Evolutionary conservation across 2,888 invertebrate genomes (phyloP).

Genomic region (Diaprepes abbreviatus): DNA sequence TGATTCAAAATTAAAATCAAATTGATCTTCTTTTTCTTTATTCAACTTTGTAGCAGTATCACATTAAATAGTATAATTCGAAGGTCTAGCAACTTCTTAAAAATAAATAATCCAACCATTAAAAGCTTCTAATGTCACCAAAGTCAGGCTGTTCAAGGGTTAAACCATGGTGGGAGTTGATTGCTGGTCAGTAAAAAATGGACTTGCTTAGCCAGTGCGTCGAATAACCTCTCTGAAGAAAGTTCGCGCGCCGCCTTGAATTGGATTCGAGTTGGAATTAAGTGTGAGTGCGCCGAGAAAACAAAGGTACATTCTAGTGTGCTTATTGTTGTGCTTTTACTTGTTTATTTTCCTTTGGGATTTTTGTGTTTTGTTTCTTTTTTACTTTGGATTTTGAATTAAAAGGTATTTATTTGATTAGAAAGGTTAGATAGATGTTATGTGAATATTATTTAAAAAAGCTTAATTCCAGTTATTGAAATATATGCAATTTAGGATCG

Average conservation of each 20-base stretch:
- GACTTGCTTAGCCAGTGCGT: conserved; percentile 38
- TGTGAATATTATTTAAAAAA: too few species aligned
- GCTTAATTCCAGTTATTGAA: too few species aligned
- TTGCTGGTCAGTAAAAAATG: conserved; percentile 30
- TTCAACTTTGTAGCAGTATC: not conserved
- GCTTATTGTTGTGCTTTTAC: conserved; percentile 19
- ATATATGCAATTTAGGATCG: too few species aligned
- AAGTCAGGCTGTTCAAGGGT: conserved; percentile 7
- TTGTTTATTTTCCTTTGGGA: conserved; percentile 10
- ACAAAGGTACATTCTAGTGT: conserved; percentile 13
- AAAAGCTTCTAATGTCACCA: not conserved
- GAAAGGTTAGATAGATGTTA: too few species aligned
- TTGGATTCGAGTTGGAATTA: conserved; percentile 24
- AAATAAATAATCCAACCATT: conserved; percentile 1
- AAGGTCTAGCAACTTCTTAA: conserved; percentile 4
- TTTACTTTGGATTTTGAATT: conserved; percentile 14
- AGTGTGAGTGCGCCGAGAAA: conserved; percentile 17
- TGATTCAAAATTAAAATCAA: not conserved
- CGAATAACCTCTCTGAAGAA: conserved; percentile 44
- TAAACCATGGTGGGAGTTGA: conserved; percentile 27
- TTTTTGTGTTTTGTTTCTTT: conserved; percentile 6
- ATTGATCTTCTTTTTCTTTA: not conserved
- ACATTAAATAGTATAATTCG: not conserved
- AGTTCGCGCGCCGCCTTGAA: conserved; percentile 34
- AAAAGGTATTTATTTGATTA: conserved; percentile 10